Base-by-base conservation (phyloP, 1,140 invertebrate genomes). In the Akabosia matsudoensis region DNA sequence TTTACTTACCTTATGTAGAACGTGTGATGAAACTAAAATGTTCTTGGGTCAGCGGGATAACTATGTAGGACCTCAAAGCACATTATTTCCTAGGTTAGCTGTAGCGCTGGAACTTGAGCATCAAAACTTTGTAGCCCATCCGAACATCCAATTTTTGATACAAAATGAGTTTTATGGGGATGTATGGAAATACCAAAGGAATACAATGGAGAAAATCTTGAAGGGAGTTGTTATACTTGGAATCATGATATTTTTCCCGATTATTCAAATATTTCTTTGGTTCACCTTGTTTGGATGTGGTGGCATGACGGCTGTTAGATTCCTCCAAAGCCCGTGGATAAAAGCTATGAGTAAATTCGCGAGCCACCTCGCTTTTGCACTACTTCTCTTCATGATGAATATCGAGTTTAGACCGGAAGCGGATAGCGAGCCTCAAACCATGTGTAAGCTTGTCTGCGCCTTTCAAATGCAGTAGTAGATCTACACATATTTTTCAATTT, bases 101-200 rank as follows among this genome's bases (percentile, higher is more conserved):
- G 13, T 37, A 13, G 70, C 70, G 1, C 34, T 72, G 2, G 70
- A 72, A 24, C 2, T 3, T 33, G 16, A 24, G 1, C 70, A 61
- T 0, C 72, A 76, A 61, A 24, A 28, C 0, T 56, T 76, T 61
- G 24, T 73, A 0, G 30, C 70, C 0, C 70, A 72, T 76, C 70
- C 70, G 18, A 70, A 76, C 70, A 24, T 33, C 30, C 75, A 76
- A 33, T 67, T 30, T 30, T 28, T 67, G 13, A 2, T 28, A 4
- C 24, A 67, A 28, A 67, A 67, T 31, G 61, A 61, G 24, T 61
- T 14, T 4, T 7, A n/a, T 61, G 54, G 54, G n/a, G 4, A 7
- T 22, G 24, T 14, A 7, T 61, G 54, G 54, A 61, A 61, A 45
- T 10, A 18, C n/a, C 7, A 13, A 61, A 61, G 24, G n/a, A 24